Evolutionary conservation across 2,888 invertebrate species (phyloP).

Genomic region (Caenorhabditis uteleia): DNA sequence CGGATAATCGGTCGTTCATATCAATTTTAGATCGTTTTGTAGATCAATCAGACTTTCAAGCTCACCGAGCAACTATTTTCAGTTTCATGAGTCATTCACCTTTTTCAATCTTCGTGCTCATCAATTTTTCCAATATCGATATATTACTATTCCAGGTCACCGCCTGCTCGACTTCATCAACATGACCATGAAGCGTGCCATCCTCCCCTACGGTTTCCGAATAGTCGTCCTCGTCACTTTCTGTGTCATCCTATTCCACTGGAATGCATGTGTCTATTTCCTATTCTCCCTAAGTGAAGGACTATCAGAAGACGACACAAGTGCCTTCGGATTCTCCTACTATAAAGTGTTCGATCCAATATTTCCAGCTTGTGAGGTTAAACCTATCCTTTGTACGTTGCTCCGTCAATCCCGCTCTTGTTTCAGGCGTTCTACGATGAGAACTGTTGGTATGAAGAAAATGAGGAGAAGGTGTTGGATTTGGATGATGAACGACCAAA

Average conservation of each 20-base stretch:
- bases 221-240: constrained; percentile 49
- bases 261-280: constrained; percentile 67
- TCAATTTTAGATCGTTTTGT: too few relatives aligned
- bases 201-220: constrained; percentile 57
- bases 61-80: too few relatives aligned
- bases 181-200: constrained; percentile 28
- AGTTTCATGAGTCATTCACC: too few relatives aligned
- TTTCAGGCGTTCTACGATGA: constrained; percentile 28
- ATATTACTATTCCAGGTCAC: constrained; percentile 23
- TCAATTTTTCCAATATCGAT: neutral
- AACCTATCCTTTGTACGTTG: neutral
- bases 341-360: constrained; percentile 62
- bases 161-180: constrained; percentile 47
- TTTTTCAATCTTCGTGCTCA: too few relatives aligned
- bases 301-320: constrained; percentile 51
- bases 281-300: constrained; percentile 60
- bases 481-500: constrained; percentile 40
- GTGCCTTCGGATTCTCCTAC: constrained; percentile 59
- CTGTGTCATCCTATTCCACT: constrained; percentile 53
- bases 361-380: constrained; percentile 53
- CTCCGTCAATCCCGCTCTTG: neutral
- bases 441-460: constrained; percentile 33
- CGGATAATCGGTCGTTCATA: too few relatives aligned
- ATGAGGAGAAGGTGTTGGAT: constrained; percentile 26
- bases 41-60: too few relatives aligned